These are phyloP conservation scores for Lethrus apterus DNA, from an alignment of 1,140 invertebrate species.

Conservation along the genomic window DNA sequence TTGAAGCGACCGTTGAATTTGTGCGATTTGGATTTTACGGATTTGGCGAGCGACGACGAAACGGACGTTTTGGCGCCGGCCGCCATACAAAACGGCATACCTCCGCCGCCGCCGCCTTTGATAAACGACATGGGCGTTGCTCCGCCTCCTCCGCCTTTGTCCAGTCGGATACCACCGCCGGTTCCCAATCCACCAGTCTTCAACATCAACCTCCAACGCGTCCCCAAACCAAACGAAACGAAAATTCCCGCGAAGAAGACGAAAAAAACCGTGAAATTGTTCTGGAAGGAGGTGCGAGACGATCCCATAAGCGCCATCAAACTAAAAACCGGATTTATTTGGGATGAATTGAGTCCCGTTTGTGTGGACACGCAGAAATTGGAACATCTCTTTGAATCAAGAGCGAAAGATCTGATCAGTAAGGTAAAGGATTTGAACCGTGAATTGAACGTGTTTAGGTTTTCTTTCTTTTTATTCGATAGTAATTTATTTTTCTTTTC, in stretches of 20 bases:
- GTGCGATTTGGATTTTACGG: constrained; percentile 95
- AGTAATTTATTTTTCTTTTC: constrained; percentile 17
- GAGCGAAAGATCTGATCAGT: constrained; percentile 88
- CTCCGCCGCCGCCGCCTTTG: constrained; percentile 64
- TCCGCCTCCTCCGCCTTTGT: constrained; percentile 42
- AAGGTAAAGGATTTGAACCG: constrained; percentile 74
- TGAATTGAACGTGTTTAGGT: background rate
- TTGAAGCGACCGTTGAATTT: constrained; percentile 78
- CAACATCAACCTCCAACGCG: constrained; percentile 40
- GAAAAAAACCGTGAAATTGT: constrained; percentile 98
- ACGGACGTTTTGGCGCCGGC: constrained; percentile 56
- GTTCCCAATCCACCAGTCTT: constrained; percentile 37
- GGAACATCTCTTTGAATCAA: constrained; percentile 94
- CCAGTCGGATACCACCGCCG: constrained; percentile 41
- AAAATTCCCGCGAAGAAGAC: constrained; percentile 64
- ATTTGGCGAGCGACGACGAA: constrained; percentile 76
- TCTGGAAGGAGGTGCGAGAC: constrained; percentile 93
- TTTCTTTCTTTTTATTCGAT: constrained; percentile 3
- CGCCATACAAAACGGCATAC: constrained; percentile 53
- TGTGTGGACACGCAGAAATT: constrained; percentile 87
- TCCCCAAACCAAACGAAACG: constrained; percentile 40
- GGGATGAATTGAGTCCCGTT: constrained; percentile 85
- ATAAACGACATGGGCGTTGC: constrained; percentile 39
- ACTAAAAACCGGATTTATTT: constrained; percentile 71
- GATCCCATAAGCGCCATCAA: constrained; percentile 67